phyloP scores from a whole-genome alignment of 2,113 vertebrate genomes.

The Mesembrinibis cayennensis region DNA sequence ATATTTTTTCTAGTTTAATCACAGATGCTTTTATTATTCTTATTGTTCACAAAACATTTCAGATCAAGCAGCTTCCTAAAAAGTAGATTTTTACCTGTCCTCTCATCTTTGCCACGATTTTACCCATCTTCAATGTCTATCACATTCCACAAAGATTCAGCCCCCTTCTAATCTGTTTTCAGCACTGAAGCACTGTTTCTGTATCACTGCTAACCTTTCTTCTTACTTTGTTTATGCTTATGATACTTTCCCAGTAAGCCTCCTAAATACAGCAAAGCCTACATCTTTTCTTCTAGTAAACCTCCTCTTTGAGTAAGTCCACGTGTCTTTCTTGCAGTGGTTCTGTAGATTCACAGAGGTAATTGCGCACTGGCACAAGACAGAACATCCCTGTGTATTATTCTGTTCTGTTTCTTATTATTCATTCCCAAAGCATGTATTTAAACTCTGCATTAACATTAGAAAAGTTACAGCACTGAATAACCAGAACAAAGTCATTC shows the following conservation, averaged over 20 bases:
- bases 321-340: fast-evolving
- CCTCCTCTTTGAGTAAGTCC: neutral
- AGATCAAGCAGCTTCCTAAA: neutral
- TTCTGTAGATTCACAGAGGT: neutral
- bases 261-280: neutral
- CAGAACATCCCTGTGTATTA: neutral
- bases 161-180: neutral
- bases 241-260: neutral
- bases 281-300: neutral
- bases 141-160: neutral
- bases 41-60: neutral
- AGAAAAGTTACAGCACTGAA: neutral
- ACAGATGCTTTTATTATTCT: neutral
- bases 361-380: fast-evolving
- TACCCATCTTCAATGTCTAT: neutral
- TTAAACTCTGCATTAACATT: neutral
- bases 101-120: neutral
- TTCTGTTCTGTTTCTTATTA: neutral
- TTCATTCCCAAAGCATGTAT: neutral
- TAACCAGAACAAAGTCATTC: neutral
- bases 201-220: neutral
- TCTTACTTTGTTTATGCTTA: neutral
- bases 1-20: neutral
- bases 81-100: neutral
- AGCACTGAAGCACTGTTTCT: neutral